phyloP scores from a whole-genome alignment of 2,113 vertebrate species.

The Clarias batrachus region DNA sequence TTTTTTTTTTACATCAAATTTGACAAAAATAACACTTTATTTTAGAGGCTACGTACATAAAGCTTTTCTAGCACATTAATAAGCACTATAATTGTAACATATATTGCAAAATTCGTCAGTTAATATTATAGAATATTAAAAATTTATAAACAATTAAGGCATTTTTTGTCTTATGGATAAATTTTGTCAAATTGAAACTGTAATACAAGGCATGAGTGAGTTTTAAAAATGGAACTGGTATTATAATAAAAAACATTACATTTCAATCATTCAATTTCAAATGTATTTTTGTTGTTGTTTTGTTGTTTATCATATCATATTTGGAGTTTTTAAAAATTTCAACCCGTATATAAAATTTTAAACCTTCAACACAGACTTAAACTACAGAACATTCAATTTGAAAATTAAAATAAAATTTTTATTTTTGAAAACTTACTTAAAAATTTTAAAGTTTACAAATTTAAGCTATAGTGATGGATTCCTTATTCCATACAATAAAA shows the following conservation, averaged over 20 bases:
- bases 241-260: neutral
- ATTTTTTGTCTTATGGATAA: neutral
- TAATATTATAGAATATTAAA: no score
- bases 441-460: neutral
- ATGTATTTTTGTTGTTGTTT: no score
- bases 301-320: neutral
- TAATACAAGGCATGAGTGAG: neutral
- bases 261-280: no score
- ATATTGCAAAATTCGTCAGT: no score
- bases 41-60: neutral
- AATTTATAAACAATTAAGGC: no score
- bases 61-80: neutral
- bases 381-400: neutral
- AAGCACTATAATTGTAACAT: neutral
- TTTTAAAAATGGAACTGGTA: neutral
- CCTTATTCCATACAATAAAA: neutral
- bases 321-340: neutral
- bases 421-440: no score
- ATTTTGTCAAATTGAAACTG: neutral
- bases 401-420: neutral
- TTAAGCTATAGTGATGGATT: neutral
- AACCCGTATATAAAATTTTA: neutral
- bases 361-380: neutral
- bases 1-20: neutral
- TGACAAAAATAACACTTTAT: neutral